Base-by-base conservation (phyloP, 2,888 invertebrate genomes). In the Andrena flavipes region DNA sequence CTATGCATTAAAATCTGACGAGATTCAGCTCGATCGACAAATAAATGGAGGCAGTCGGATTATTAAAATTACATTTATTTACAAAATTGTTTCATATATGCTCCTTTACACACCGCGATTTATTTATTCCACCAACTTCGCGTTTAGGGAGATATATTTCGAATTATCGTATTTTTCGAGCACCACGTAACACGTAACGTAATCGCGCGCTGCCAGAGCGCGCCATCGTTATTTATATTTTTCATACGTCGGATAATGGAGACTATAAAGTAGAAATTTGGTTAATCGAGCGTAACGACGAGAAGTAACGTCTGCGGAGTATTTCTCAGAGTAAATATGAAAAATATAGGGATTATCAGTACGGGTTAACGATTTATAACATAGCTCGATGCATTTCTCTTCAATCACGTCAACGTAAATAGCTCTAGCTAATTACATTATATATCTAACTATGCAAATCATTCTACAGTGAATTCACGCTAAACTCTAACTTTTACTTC, bases 51-150 rank as follows among this genome's bases (percentile, higher is more conserved):
- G 33, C 56, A 26, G 8, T 7, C 33, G 2, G 26, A 35, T 59
- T 69, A n/a, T 59, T 42, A 69, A 59, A 59, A 69, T n/a, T 35
- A 29, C 23, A 20, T 69, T 69, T 69, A 59, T 59, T 69, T 69
- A 69, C 20, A 69, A 69, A 69, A 69, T 69, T n/a, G 56, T 20
- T 49, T 42, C 42, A n/a, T 26, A n/a, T 56, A 42, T 26, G 2
- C 26, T 23, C n/a, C 3, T 30, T 60, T 8, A 30, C 16, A 30
- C n/a, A 33, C 2, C 7, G 13, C 30, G n/a, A 13, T 30, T 10
- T 35, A n/a, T 63, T 20, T 33, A 35, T 35, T 5, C 6, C n/a
- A 33, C 20, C 48, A 8, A 16, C 29, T 29, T 26, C 59, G 23
- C 23, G 2, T 20, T 20, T 13, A 7, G 10, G 35, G 59, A 54